Base-by-base conservation (phyloP, 1,140 invertebrate genomes). In the Coelopa frigida region DNA sequence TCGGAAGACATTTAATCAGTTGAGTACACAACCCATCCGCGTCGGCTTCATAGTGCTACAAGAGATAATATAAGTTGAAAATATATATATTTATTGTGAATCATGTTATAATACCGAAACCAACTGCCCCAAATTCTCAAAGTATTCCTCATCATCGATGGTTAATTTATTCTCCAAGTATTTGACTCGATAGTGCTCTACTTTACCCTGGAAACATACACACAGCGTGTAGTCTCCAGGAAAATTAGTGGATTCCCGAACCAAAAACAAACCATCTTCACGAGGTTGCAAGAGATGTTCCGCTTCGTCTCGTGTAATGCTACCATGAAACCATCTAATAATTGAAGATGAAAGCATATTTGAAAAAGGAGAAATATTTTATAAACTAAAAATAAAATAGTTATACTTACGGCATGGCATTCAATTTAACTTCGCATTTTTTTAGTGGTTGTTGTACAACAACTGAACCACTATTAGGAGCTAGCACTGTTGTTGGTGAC, bases 251-350 rank as follows among this genome's bases (percentile, higher is more conserved):
- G 93, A 97, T 71, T 99, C 95, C 54, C 97, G 80, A 41, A 99
- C 89, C 53, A 99, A 79, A 74, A 98, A 99, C 31, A 97, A 78
- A 21, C 96, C 96, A 72, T 99, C 92, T 52, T 85, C 77, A 56
- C 80, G 65, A 37, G 84, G 82, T 54, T 79, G 80, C 43, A 98
- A 77, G 50, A 96, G 76, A 59, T 85, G 79, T 74, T 99, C 95
- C 0, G 95, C 94, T 58, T 87, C 82, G 68, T 97, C 92, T 31
- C 96, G 78, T 8, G 87, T 88, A 66, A 99, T 98, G 71, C 96
- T 97, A 37, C 95, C 95, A 78, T 99, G 95, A 75, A 98, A 98
- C 95, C 95, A 99, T 66, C 89, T 94, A n/a, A n/a, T n/a, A 73
- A 43, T n/a, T n/a, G n/a, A n/a, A n/a, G n/a, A n/a, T n/a, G n/a